phyloP scores from a whole-genome alignment of 2,113 vertebrate species.

The Myotis davidii region DNA sequence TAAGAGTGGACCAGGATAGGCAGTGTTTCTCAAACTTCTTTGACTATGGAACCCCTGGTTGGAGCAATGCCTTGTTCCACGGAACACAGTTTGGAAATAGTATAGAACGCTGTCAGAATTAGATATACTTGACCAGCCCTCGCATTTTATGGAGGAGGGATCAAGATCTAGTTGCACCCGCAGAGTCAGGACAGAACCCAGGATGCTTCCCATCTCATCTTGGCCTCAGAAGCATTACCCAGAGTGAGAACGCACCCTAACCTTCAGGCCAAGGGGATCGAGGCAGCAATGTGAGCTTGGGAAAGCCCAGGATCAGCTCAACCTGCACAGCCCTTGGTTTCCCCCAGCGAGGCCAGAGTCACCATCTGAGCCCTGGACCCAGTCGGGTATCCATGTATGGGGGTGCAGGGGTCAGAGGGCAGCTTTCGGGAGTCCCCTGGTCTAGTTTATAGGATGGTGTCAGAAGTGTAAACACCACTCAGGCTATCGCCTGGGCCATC shows the following conservation, averaged over 20 bases:
- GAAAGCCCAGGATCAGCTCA: background rate
- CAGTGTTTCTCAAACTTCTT: background rate
- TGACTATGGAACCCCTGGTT: background rate
- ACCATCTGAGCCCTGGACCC: background rate
- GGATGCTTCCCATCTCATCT: background rate
- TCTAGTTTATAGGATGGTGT: background rate
- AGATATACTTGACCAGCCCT: too few species aligned
- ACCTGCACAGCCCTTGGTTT: too few species aligned
- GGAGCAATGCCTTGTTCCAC: background rate
- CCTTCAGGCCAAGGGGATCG: background rate
- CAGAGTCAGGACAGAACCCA: background rate
- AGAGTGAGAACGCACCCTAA: background rate
- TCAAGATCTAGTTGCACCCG: fast-evolving
- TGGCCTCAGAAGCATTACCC: background rate
- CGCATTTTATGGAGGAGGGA: background rate
- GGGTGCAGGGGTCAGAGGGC: background rate
- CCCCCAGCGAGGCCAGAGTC: background rate
- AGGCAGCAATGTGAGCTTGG: background rate
- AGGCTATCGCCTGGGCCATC: too few species aligned
- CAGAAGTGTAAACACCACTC: background rate
- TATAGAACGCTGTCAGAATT: background rate
- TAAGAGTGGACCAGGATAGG: too few species aligned
- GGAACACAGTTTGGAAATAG: background rate
- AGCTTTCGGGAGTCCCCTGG: background rate
- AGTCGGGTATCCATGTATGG: background rate